Evolutionary conservation across 1,140 invertebrate species (phyloP).

Genomic region (Belonocnema kinseyi): DNA sequence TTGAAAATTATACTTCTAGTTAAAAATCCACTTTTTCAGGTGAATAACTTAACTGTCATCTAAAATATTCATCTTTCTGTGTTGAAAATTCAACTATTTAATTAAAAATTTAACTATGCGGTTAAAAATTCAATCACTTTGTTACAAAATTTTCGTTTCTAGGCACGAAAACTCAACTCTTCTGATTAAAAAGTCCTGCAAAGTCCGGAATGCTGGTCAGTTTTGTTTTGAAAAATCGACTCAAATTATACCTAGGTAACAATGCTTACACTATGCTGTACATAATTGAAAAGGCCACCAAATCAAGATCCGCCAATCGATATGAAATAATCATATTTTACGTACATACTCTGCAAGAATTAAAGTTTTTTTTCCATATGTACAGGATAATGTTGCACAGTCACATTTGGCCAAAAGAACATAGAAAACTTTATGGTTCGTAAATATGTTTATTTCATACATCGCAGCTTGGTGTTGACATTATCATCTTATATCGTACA

Average conservation of each 20-base stretch:
- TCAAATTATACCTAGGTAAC: not conserved
- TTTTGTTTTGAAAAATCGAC: not conserved
- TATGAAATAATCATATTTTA: conserved; percentile 51
- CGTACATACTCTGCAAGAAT: not conserved
- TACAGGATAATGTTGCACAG: conserved; percentile 43
- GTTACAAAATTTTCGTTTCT: too few species aligned
- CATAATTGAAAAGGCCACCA: conserved; percentile 39
- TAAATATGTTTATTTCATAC: conserved; percentile 54
- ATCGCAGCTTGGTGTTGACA: conserved; percentile 19
- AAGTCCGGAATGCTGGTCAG: too few species aligned
- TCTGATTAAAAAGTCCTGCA: too few species aligned
- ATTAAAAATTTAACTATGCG: too few species aligned
- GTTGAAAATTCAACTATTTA: too few species aligned
- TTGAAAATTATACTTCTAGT: too few species aligned
- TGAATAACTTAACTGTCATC: too few species aligned
- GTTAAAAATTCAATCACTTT: too few species aligned
- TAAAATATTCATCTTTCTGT: too few species aligned
- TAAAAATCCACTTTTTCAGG: too few species aligned
- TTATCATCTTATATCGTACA: not conserved
- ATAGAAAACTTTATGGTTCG: conserved; percentile 32
- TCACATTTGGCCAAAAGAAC: conserved; percentile 1
- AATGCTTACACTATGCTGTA: conserved; percentile 44
- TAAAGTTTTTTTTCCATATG: conserved; percentile 18
- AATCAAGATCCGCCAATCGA: conserved; percentile 3
- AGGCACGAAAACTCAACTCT: too few species aligned